A percentile compares a stretch with the other conserved stretches of the same genome.
Evolutionary conservation across 2,888 invertebrate genomes (phyloP).

Genomic region (Eupeodes luniger): DNA sequence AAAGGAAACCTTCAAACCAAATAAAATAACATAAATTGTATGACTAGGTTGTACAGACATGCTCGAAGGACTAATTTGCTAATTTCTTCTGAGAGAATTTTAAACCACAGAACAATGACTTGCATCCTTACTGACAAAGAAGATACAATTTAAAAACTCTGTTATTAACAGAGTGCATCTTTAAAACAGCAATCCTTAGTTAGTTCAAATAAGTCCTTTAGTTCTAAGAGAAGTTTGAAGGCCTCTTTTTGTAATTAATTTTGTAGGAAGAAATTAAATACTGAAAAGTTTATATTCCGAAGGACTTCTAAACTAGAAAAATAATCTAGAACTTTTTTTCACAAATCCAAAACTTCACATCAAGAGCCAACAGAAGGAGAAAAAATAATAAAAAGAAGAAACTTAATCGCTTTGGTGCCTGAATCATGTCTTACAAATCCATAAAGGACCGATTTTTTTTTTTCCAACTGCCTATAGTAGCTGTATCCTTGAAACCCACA

Average conservation of each 20-base stretch:
- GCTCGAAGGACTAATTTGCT: not conserved
- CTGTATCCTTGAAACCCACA: not conserved
- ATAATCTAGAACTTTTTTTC: not conserved
- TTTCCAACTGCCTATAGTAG: not conserved
- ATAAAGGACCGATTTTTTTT: constrained; percentile 65
- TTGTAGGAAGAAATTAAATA: too few species aligned
- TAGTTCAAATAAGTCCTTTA: too few species aligned
- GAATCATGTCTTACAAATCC: constrained; percentile 75
- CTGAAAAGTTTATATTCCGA: too few species aligned
- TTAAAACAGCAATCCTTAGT: too few species aligned
- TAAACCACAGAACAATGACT: too few species aligned
- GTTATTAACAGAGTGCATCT: too few species aligned
- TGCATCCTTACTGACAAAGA: too few species aligned
- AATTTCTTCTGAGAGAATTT: too few species aligned
- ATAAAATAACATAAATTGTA: not conserved
- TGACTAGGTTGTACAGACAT: not conserved
- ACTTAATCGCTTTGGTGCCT: constrained; percentile 63
- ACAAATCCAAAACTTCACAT: not conserved
- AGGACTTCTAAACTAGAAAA: too few species aligned
- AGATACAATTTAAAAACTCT: too few species aligned
- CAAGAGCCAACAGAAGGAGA: not conserved
- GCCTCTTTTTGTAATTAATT: too few species aligned
- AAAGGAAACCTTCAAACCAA: not conserved
- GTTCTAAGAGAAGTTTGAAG: too few species aligned
- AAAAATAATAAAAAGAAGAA: constrained; percentile 31